These are phyloP conservation scores for Achlya flavicornis DNA, from an alignment of 2,888 invertebrate species.

Conservation along the genomic window DNA sequence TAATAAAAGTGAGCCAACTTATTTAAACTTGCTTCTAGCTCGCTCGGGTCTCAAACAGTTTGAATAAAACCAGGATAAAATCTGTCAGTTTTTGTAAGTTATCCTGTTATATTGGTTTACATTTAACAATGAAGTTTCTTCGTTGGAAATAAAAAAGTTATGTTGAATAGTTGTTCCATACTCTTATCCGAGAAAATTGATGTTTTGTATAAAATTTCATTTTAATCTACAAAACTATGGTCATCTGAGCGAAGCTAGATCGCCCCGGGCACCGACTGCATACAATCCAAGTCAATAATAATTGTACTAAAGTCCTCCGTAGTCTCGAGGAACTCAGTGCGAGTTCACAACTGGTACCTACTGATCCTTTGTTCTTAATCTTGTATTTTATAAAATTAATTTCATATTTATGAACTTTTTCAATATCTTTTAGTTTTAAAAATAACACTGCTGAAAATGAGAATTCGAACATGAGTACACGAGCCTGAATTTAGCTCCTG, in stretches of 20 bases:
- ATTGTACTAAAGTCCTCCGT: slow-evolving; percentile 4
- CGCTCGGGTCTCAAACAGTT: background rate
- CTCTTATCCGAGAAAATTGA: no score
- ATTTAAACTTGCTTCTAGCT: slow-evolving; percentile 9
- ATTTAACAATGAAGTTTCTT: background rate
- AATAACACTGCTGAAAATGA: no score
- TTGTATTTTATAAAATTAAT: background rate
- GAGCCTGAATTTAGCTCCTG: no score
- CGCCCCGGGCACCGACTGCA: background rate
- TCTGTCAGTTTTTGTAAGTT: background rate
- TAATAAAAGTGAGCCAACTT: slow-evolving; percentile 11
- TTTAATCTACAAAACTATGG: background rate
- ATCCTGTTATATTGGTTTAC: background rate
- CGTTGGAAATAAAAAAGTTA: background rate
- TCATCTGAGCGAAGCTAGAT: background rate
- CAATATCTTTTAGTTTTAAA: background rate
- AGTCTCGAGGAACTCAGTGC: background rate
- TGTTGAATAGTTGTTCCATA: no score
- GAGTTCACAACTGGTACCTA: background rate
- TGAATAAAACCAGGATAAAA: slow-evolving; percentile 1
- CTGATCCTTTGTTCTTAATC: background rate
- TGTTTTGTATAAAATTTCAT: no score
- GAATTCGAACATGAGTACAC: no score
- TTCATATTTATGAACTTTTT: background rate
- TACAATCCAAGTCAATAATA: slow-evolving; percentile 3